Evolutionary conservation across 2,797 vertebrate genomes (phyloP), one percentile per base, ranked within the genome.

Genomic region (Siniperca obscura): DNA sequence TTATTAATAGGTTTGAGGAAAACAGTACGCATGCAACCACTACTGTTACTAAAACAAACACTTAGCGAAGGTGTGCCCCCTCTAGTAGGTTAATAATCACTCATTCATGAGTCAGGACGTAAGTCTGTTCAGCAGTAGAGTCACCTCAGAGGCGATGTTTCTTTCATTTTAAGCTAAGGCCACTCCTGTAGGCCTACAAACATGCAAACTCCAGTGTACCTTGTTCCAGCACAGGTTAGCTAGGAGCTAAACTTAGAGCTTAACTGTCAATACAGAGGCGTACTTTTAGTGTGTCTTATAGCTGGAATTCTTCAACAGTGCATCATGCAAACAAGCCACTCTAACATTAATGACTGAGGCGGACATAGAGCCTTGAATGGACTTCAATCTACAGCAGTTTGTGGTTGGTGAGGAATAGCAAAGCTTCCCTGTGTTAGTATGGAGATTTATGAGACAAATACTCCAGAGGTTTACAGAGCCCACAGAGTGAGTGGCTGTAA

Each of bases 41-140:
- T 80, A 66, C 67, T 22, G 77, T 68, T 86, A 80, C 72, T 67
- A 80, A 79, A 69, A 69, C 80, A 92, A 86, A 89, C 87, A 90
- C 70, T 65, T 3, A 16, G 25, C 17, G 1, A 69, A 84, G 92
- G 91, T 75, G 81, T 87, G 88, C 65, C 86, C 53, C 73, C 52
- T 69, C 36, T 5, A 11, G 30, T 22, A 80, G 50, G 74, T 80
- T 79, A 90, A 93, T 40, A 81, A 40, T 65, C 59, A 36, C 53
- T 76, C 70, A 62, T 50, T 74, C 71, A 71, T 61, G 53, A 53
- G n/a, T 74, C 59, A 70, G 34, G 22, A 44, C 53, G 60, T 12
- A 7, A 34, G 40, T 30, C 27, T 65, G 46, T 21, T 7, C n/a
- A 59, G 67, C 50, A 70, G 62, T 0, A 22, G 59, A 59, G 56